A percentile compares a stretch with the other conserved stretches of the same genome.
Conservation (phyloP, 2,888 invertebrate species). For the Drosophila siamana region DNA sequence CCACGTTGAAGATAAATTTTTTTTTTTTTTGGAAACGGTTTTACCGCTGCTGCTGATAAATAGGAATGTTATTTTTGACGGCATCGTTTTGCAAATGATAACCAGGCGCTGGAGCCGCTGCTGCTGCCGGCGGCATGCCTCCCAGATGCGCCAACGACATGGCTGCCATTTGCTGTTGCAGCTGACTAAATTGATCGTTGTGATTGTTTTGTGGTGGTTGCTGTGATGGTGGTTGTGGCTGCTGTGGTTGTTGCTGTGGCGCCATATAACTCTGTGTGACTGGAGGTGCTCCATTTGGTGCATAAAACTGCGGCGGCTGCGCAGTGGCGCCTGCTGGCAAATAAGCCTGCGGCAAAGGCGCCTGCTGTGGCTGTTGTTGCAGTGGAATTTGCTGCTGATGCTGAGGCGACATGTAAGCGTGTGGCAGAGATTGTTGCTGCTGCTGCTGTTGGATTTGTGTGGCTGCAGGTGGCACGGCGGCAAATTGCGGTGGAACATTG, state of each 20-base stretch:
- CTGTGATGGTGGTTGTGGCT: conserved; percentile 40
- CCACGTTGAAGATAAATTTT: not conserved
- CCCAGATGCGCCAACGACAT: conserved; percentile 70
- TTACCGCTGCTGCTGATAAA: conserved; percentile 86
- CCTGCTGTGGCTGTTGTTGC: conserved; percentile 38
- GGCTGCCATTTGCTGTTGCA: conserved; percentile 82
- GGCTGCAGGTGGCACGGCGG: conserved; percentile 54
- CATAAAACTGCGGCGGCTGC: conserved; percentile 64
- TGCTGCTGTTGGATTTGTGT: conserved; percentile 65
- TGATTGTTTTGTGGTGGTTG: conserved; percentile 49
- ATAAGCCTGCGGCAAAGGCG: conserved; percentile 57
- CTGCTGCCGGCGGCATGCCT: conserved; percentile 46
- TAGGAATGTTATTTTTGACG: conserved; percentile 85
- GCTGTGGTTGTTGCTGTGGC: conserved; percentile 57
- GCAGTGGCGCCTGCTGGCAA: conserved; percentile 51
- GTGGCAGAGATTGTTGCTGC: conserved; percentile 53
- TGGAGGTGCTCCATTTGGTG: conserved; percentile 60
- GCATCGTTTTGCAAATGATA: conserved; percentile 83
- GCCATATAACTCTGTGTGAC: conserved; percentile 64
- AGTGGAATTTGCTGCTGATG: conserved; percentile 63
- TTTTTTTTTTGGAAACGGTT: conserved; percentile 49
- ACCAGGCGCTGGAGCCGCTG: conserved; percentile 67
- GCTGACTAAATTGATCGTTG: conserved; percentile 74
- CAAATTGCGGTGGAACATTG: conserved; percentile 58
- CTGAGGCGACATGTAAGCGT: conserved; percentile 67